Evolutionary conservation across 2,888 invertebrate species (phyloP).

Genomic region (Aphrophora alni): DNA sequence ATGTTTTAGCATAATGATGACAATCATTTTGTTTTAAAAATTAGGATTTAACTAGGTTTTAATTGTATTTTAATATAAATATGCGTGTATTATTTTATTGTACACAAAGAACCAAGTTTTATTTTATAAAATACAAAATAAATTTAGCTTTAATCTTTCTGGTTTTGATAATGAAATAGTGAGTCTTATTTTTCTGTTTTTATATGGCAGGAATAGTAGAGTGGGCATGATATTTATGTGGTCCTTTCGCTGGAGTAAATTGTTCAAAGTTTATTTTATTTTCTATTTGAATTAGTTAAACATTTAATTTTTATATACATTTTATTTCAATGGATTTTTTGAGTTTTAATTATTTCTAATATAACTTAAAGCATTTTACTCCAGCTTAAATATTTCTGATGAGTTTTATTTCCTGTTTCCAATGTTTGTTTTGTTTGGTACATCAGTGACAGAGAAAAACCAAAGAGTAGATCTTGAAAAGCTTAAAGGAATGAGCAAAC

Average conservation of each 20-base stretch:
- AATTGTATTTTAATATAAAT: slow-evolving; percentile 39
- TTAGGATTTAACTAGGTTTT: slow-evolving; percentile 40
- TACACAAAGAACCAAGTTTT: slow-evolving; percentile 14
- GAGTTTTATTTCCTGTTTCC: too few relatives aligned
- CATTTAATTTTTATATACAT: too few relatives aligned
- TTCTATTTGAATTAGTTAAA: not conserved
- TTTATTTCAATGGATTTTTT: too few relatives aligned
- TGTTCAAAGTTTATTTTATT: not conserved
- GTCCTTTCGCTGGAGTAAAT: not conserved
- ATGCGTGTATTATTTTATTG: slow-evolving; percentile 13
- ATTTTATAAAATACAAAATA: slow-evolving; percentile 36
- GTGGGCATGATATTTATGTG: not conserved
- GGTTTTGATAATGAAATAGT: not conserved
- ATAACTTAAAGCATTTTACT: too few relatives aligned
- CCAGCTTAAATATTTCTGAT: too few relatives aligned
- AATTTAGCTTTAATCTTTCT: not conserved
- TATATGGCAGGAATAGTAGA: slow-evolving; percentile 34
- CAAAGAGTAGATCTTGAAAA: not conserved
- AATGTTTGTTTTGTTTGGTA: too few relatives aligned
- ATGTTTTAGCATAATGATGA: slow-evolving; percentile 42
- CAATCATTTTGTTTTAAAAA: slow-evolving; percentile 40
- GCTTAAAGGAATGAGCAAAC: not conserved
- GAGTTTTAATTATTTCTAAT: too few relatives aligned
- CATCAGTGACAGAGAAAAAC: not conserved
- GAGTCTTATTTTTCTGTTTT: slow-evolving; percentile 16